A percentile compares a stretch with the other conserved stretches of the same genome.
Conservation (phyloP, 2,888 invertebrate species). For the Drosophila hamatofila region DNA sequence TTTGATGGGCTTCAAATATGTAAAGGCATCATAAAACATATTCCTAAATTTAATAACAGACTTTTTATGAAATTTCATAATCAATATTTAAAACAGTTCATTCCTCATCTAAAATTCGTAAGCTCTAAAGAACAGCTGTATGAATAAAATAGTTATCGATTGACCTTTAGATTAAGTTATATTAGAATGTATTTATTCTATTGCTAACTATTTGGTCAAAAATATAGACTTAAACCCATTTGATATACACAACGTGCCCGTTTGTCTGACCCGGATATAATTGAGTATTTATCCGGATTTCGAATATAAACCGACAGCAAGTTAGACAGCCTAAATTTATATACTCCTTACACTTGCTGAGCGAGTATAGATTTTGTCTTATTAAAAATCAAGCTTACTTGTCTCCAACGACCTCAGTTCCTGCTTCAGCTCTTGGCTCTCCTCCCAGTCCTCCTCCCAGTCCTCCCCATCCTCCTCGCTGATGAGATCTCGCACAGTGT, state of each 20-base stretch:
- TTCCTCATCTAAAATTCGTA: too few species aligned
- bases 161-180: too few species aligned
- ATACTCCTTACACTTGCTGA: background rate
- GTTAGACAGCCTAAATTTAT: background rate
- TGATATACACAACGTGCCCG: too few species aligned
- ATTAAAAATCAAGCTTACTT: constrained; percentile 10
- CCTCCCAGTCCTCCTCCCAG: background rate
- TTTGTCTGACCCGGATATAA: too few species aligned
- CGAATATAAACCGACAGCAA: background rate
- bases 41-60: background rate
- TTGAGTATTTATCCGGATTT: too few species aligned
- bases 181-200: background rate
- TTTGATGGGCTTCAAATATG: background rate
- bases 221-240: too few species aligned
- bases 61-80: background rate
- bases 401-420: background rate
- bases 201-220: too few species aligned
- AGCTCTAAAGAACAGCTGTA: too few species aligned
- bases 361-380: background rate
- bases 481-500: constrained; percentile 67
- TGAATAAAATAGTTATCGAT: background rate
- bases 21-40: background rate
- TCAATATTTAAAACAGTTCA: too few species aligned
- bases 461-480: constrained; percentile 33
- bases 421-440: background rate